These are phyloP conservation scores for Steatocranus sp. DNA, from an alignment of 2,797 vertebrate genomes.

Conservation along the genomic window DNA sequence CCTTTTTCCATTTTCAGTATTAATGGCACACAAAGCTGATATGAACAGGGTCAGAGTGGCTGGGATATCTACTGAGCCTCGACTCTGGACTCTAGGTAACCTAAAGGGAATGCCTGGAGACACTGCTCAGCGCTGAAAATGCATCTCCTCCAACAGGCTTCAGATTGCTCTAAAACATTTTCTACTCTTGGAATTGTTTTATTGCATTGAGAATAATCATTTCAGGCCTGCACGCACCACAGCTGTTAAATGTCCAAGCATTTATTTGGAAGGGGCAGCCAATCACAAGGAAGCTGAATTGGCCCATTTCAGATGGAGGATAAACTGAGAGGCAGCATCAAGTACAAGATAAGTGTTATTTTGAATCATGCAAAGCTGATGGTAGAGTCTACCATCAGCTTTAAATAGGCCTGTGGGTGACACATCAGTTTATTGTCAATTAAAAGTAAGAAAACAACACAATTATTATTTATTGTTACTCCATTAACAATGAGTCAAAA, in stretches of 20 bases:
- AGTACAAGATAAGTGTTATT: background rate
- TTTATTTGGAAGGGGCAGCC: background rate
- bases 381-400: background rate
- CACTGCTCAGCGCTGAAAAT: background rate
- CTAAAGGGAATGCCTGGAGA: background rate
- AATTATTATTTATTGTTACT: background rate
- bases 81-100: background rate
- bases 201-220: background rate
- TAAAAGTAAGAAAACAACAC: background rate
- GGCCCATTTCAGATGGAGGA: background rate
- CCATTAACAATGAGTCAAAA: background rate
- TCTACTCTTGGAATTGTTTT: background rate
- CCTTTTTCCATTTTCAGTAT: constrained; percentile 50
- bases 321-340: background rate
- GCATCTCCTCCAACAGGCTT: background rate
- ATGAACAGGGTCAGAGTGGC: background rate
- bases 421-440: background rate
- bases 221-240: background rate
- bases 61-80: background rate
- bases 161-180: background rate
- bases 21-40: constrained; percentile 48
- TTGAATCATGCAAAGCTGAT: background rate
- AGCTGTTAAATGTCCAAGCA: background rate
- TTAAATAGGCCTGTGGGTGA: background rate
- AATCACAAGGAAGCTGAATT: background rate